Evolutionary conservation across 2,888 invertebrate species (phyloP).

Genomic region (Drosophila buzzatii): DNA sequence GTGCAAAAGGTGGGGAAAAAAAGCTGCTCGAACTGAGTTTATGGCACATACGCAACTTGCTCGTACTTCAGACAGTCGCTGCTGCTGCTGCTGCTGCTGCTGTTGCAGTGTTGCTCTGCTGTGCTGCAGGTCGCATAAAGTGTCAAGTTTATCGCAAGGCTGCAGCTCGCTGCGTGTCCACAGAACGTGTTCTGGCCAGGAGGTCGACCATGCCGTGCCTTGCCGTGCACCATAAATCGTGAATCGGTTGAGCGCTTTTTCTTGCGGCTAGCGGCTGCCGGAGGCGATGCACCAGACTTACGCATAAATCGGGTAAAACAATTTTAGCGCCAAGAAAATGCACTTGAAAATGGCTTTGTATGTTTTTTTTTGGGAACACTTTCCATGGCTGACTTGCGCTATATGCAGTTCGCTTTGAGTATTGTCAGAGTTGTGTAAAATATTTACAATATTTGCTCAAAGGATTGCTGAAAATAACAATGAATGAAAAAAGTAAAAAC

Average conservation of each 20-base stretch:
- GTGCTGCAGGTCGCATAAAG: constrained; percentile 56
- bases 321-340: constrained; percentile 1
- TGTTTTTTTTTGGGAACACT: not conserved
- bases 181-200: constrained; percentile 8
- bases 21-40: constrained; percentile 6
- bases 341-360: no score
- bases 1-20: not conserved
- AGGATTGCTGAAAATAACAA: not conserved
- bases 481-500: not conserved
- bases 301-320: constrained; percentile 9
- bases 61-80: constrained; percentile 7
- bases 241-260: constrained; percentile 15
- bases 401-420: not conserved
- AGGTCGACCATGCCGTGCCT: constrained; percentile 3
- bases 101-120: not conserved
- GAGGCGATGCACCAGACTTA: constrained; percentile 9
- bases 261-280: not conserved
- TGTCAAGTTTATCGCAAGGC: constrained; percentile 71
- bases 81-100: not conserved
- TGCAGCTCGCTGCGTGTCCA: constrained; percentile 47
- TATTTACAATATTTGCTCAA: constrained; percentile 14
- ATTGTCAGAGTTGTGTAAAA: not conserved
- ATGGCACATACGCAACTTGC: constrained; percentile 20
- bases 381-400: not conserved
- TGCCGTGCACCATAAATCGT: constrained; percentile 30